A percentile compares a stretch with the other conserved stretches of the same genome.
Conservation (phyloP, 2,113 vertebrate genomes). For the Campylomormyrus tamandua region DNA sequence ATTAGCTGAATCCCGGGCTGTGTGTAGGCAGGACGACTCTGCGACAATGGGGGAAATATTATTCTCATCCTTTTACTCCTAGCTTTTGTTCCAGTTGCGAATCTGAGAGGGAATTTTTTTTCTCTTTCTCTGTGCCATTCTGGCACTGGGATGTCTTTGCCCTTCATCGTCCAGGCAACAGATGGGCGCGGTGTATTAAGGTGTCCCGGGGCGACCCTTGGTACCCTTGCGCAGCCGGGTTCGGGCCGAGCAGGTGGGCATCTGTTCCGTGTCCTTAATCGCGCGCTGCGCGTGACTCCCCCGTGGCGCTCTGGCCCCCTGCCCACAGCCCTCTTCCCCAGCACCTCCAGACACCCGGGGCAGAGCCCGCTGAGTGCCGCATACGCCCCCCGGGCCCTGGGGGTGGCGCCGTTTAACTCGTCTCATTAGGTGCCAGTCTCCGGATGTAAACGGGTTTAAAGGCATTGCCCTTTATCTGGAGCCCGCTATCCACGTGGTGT, state of each 20-base stretch:
- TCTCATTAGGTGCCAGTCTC: slow-evolving; percentile 17
- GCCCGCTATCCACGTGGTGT: not conserved
- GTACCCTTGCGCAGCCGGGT: slow-evolving; percentile 58
- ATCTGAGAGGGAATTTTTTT: slow-evolving; percentile 24
- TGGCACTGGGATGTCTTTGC: slow-evolving; percentile 54
- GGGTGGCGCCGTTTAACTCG: slow-evolving; percentile 21
- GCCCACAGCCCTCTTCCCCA: slow-evolving; percentile 8
- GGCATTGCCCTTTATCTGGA: slow-evolving; percentile 1
- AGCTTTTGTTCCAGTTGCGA: slow-evolving; percentile 24
- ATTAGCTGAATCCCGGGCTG: slow-evolving; percentile 42
- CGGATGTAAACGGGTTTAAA: not conserved
- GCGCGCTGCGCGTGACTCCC: slow-evolving; percentile 53
- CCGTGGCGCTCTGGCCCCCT: slow-evolving; percentile 51
- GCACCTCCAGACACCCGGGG: slow-evolving; percentile 15
- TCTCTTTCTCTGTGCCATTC: slow-evolving; percentile 25
- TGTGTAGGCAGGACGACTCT: slow-evolving; percentile 33
- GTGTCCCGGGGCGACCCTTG: slow-evolving; percentile 60
- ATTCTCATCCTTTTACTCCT: slow-evolving; percentile 40
- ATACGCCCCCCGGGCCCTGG: not conserved
- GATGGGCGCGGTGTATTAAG: slow-evolving; percentile 69
- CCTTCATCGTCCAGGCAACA: slow-evolving; percentile 67
- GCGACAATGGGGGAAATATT: slow-evolving; percentile 32
- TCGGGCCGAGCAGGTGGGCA: slow-evolving; percentile 68
- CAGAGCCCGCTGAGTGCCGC: not conserved
- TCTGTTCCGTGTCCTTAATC: slow-evolving; percentile 67